Conservation (phyloP, 2,797 vertebrate species). For the Taenioides sp. region DNA sequence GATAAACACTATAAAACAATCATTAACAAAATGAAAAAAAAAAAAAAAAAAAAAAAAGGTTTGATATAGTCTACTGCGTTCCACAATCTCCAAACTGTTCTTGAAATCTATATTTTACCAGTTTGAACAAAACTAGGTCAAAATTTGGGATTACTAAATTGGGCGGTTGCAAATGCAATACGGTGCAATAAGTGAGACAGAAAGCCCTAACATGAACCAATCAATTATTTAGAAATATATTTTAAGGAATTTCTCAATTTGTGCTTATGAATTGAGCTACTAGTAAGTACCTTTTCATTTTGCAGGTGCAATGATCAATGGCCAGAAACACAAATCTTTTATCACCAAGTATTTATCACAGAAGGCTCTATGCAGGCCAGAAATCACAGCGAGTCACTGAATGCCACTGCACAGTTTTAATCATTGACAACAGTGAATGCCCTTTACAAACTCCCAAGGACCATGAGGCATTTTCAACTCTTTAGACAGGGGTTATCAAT, state of each 20-base stretch:
- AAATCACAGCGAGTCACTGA: slow-evolving; percentile 33
- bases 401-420: slow-evolving; percentile 36
- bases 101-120: not conserved
- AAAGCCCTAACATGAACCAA: not conserved
- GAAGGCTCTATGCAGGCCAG: not conserved
- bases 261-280: not conserved
- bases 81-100: not conserved
- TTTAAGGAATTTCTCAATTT: not conserved
- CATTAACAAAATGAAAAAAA: not conserved
- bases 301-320: slow-evolving; percentile 14
- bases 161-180: not conserved
- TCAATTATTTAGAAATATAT: not conserved
- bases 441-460: slow-evolving; percentile 41
- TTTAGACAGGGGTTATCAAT: slow-evolving; percentile 23
- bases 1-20: not conserved
- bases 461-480: slow-evolving; percentile 28
- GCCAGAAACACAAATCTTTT: slow-evolving; percentile 18
- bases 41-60: not conserved
- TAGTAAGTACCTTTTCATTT: slow-evolving; percentile 3
- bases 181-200: slow-evolving; percentile 9
- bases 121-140: slow-evolving; percentile 6
- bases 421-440: slow-evolving; percentile 25
- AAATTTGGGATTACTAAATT: slow-evolving; percentile 2
- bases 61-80: not conserved
- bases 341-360: slow-evolving; percentile 29